Evolutionary conservation across 2,888 invertebrate genomes (phyloP).

Genomic region (Volucella zonaria): DNA sequence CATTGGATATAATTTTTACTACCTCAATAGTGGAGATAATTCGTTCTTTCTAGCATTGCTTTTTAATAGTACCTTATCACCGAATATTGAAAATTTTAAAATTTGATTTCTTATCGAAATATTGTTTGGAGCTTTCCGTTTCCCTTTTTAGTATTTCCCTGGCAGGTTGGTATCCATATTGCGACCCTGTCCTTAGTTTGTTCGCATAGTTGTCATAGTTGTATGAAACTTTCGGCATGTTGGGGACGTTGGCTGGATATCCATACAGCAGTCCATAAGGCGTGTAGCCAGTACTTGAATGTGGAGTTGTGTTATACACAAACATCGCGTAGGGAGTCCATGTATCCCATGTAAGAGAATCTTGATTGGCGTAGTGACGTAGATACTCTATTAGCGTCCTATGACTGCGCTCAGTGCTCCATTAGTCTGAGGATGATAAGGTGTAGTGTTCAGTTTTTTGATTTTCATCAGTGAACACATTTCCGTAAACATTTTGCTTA

Average conservation of each 20-base stretch:
- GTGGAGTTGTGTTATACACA: slow-evolving; percentile 12
- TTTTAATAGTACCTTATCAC: too few relatives aligned
- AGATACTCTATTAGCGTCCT: slow-evolving; percentile 77
- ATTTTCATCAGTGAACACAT: slow-evolving; percentile 24
- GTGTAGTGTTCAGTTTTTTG: slow-evolving; percentile 14
- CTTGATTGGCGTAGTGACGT: slow-evolving; percentile 75
- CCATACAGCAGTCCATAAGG: slow-evolving; percentile 15
- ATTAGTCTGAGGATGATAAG: slow-evolving; percentile 68
- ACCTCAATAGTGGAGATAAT: too few relatives aligned
- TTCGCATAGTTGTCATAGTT: neutral
- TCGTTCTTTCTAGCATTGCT: too few relatives aligned
- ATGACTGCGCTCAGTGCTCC: slow-evolving; percentile 71
- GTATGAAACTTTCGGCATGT: neutral
- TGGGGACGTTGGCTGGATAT: slow-evolving; percentile 8
- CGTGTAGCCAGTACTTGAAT: slow-evolving; percentile 19
- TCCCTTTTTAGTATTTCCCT: too few relatives aligned
- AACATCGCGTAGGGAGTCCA: slow-evolving; percentile 16
- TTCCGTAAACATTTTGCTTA: slow-evolving; percentile 69
- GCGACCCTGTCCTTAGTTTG: too few relatives aligned
- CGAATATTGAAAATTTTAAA: too few relatives aligned
- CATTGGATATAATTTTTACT: too few relatives aligned
- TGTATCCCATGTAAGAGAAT: slow-evolving; percentile 55
- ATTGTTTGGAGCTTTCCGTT: too few relatives aligned
- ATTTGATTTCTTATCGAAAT: too few relatives aligned
- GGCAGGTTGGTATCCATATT: too few relatives aligned